Base-by-base conservation (phyloP, 92 coral and sea anemone genomes). In the Phymanthus crucifer region DNA sequence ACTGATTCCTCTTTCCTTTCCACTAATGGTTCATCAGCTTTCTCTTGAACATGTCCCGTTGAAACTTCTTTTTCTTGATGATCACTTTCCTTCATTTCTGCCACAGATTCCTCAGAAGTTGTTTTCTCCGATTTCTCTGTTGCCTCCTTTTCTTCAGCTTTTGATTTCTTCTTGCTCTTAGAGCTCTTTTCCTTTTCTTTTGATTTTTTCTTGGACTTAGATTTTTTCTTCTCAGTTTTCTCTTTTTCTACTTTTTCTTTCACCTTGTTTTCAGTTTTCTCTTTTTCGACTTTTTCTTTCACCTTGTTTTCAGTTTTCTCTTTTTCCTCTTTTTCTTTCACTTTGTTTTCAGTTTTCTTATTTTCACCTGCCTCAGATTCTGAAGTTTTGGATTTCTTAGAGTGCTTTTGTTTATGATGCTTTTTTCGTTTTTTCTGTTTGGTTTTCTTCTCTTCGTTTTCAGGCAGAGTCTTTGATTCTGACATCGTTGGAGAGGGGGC, bases 371-470 rank as follows among this genome's bases (percentile, higher is more conserved):
- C 83, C 58, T 78, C 88, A 50, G 69, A 47, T 23, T 79, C 78
- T 2, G 68, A 78, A 21, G 87, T 32, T 34, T 93, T 96, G 29
- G 79, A 94, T 73, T 91, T 96, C 83, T 94, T 90, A 11, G 85
- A 82, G 32, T 87, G 91, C 71, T 89, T 96, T 67, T 90, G 91
- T 73, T 85, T 96, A 76, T 89, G 97, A 54, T 89, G 91, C 78
- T 89, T 93, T 52, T 93, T 94, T 66, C 97, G 83, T 72, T 90
- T 95, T 83, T 87, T 93, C 38, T 87, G 91, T 76, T 89, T 95
- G 3, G 82, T 79, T 48, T 86, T 90, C 70, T 87, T 87, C 32
- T 86, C 90, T 26, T 80, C 90, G 1, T 82, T 87, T 54, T 54
- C 27, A 40, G 47, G 70, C 14, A 72, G 64, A 14, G 80, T 19